These are phyloP conservation scores for Tragelaphus strepsiceros DNA, from an alignment of 2,113 vertebrate genomes.

Conservation along the genomic window DNA sequence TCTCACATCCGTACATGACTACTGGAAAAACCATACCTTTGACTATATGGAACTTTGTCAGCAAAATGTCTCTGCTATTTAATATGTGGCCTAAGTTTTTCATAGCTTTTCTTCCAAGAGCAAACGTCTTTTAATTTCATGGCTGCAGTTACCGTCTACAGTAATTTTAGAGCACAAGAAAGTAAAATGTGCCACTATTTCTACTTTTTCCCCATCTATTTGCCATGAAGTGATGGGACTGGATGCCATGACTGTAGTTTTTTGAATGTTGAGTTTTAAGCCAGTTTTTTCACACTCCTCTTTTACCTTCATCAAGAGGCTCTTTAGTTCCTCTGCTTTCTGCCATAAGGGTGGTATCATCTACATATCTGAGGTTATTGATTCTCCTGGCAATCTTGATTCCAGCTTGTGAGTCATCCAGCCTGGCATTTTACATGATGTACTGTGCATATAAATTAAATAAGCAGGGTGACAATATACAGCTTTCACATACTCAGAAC, in stretches of 20 bases:
- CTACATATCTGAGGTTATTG: not conserved
- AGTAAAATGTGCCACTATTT: not conserved
- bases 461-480: not conserved
- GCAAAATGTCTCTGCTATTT: not conserved
- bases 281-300: not conserved
- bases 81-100: not conserved
- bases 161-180: not conserved
- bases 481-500: not conserved
- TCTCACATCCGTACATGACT: not conserved
- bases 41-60: not conserved
- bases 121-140: not conserved
- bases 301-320: not conserved
- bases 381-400: not conserved
- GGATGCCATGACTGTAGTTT: not conserved
- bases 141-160: not conserved
- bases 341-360: not conserved
- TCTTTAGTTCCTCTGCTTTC: not conserved
- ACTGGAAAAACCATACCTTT: not conserved
- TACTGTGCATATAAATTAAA: not conserved
- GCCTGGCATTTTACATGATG: not conserved
- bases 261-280: not conserved
- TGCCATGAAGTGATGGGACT: not conserved
- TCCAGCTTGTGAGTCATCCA: not conserved
- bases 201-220: not conserved
- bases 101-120: not conserved